A percentile compares a stretch with the other conserved stretches of the same genome.
Evolutionary conservation across 2,888 invertebrate genomes (phyloP).

Genomic region (Phorcus lineatus): DNA sequence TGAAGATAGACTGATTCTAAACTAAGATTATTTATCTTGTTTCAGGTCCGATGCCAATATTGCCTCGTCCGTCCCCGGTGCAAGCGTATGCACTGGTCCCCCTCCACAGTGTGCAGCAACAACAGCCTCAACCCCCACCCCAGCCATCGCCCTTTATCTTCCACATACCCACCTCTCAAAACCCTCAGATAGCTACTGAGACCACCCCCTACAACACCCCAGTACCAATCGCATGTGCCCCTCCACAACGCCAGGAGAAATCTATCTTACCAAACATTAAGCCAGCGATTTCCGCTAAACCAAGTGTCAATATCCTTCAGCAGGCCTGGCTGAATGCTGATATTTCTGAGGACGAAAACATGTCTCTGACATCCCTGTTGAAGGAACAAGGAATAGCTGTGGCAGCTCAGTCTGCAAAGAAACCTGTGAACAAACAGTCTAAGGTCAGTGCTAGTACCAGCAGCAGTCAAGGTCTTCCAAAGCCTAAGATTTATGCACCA

Average conservation of each 20-base stretch:
- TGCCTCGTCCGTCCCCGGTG: slow-evolving; percentile 54
- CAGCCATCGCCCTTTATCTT: not conserved
- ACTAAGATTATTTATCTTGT: not conserved
- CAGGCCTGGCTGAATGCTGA: slow-evolving; percentile 28
- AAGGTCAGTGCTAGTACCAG: slow-evolving; percentile 35
- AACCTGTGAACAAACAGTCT: not conserved
- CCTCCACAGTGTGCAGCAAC: slow-evolving; percentile 44
- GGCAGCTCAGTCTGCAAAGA: not conserved
- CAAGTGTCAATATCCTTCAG: not conserved
- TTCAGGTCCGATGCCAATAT: slow-evolving; percentile 57
- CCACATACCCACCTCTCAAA: slow-evolving; percentile 5
- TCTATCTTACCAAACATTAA: not conserved
- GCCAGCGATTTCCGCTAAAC: not conserved
- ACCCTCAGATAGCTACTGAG: not conserved
- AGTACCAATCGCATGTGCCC: not conserved
- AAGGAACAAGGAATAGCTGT: not conserved
- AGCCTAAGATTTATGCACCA: slow-evolving; percentile 51
- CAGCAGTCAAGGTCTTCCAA: slow-evolving; percentile 48
- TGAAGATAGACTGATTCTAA: too few species aligned
- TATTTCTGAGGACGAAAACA: not conserved
- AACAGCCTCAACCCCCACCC: not conserved
- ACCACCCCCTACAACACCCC: not conserved
- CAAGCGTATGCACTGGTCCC: slow-evolving; percentile 61
- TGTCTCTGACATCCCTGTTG: not conserved
- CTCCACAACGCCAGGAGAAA: not conserved